Evolutionary conservation across 2,797 vertebrate genomes (phyloP).

Genomic region (Smutsia gigantea): DNA sequence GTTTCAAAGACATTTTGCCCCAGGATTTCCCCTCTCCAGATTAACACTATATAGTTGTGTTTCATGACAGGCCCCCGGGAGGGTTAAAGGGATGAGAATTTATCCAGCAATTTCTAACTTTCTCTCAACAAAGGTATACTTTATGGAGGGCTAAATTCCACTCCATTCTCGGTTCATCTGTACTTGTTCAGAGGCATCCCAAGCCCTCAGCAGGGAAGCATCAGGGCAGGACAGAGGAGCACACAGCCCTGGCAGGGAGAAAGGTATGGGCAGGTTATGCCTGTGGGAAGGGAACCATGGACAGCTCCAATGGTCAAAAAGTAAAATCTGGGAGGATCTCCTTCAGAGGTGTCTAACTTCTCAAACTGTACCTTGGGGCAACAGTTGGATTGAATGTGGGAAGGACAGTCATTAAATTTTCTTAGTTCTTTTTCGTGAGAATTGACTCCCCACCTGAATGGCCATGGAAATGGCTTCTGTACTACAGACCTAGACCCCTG

Average conservation of each 20-base stretch:
- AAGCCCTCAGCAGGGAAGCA: not conserved
- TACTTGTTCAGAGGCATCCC: not conserved
- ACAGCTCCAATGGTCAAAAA: not conserved
- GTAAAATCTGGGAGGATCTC: not conserved
- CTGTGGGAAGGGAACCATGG: fast-evolving
- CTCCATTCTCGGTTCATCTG: not conserved
- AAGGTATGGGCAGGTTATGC: not conserved
- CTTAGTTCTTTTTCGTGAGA: not conserved
- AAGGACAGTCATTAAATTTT: not conserved
- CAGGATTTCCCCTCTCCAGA: too few species aligned
- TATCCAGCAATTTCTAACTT: not conserved
- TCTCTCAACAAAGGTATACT: not conserved
- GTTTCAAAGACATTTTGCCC: too few species aligned
- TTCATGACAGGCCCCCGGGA: not conserved
- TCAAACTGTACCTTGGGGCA: not conserved
- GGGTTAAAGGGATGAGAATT: not conserved
- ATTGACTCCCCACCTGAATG: not conserved
- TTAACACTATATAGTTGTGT: not conserved
- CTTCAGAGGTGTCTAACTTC: not conserved
- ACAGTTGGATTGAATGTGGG: not conserved
- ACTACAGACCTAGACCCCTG: not conserved
- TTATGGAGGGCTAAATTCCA: not conserved
- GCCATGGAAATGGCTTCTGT: not conserved
- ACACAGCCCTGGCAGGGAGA: not conserved
- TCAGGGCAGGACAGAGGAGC: not conserved